Percentiles rank a stretch among this genome's conserved stretches.
These are phyloP conservation scores for Dryobotodes eremita DNA, from an alignment of 2,888 invertebrate species.

Conservation along the genomic window DNA sequence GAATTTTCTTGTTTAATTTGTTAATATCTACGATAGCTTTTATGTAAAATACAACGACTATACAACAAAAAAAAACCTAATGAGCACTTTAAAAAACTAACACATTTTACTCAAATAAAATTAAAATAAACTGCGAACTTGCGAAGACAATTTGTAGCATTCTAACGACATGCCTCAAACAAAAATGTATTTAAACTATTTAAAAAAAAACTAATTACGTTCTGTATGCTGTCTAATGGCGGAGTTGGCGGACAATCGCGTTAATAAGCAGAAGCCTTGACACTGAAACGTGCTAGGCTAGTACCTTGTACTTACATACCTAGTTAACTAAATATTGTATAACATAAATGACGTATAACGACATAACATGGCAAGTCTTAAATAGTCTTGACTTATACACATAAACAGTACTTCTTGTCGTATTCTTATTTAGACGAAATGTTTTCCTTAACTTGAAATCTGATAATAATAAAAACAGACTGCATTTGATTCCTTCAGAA, in stretches of 20 bases:
- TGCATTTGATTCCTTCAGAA: background rate
- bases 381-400: conserved; percentile 8
- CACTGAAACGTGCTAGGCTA: conserved; percentile 54
- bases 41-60: background rate
- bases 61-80: background rate
- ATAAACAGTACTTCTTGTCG: background rate
- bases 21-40: background rate
- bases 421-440: conserved; percentile 8
- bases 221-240: conserved; percentile 27
- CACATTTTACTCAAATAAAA: background rate
- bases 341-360: conserved; percentile 31
- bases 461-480: background rate
- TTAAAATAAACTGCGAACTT: background rate
- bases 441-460: background rate
- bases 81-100: conserved; percentile 5
- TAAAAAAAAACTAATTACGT: background rate
- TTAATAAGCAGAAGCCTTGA: conserved; percentile 57
- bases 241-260: conserved; percentile 23
- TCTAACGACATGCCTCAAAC: conserved; percentile 8
- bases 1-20: background rate
- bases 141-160: background rate
- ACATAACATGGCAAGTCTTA: conserved; percentile 15
- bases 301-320: conserved; percentile 37
- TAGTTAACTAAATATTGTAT: conserved; percentile 29
- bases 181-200: background rate